Percentiles rank a stretch among this genome's conserved stretches.
These are phyloP conservation scores for Hyposoter didymator DNA, from an alignment of 2,888 invertebrate genomes.

Conservation along the genomic window DNA sequence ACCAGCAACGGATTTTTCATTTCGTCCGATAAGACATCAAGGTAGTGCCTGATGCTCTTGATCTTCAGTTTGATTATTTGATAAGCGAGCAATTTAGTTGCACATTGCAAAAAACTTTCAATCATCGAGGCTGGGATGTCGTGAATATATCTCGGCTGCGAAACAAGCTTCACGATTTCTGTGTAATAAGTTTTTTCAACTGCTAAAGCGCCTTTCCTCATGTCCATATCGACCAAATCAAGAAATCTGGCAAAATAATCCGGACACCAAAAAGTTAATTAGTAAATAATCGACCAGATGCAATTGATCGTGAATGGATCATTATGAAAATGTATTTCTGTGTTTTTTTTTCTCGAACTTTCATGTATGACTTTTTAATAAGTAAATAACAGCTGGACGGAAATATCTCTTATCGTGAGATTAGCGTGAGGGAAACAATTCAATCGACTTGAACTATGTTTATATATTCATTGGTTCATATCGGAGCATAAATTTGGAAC, in stretches of 20 bases:
- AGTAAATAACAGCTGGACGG: background rate
- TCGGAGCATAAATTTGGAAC: too few species aligned
- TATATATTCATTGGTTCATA: too few species aligned
- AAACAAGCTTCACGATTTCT: conserved; percentile 74
- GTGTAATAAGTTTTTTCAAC: conserved; percentile 75
- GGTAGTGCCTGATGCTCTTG: conserved; percentile 75
- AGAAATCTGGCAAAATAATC: conserved; percentile 71
- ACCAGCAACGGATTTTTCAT: conserved; percentile 74
- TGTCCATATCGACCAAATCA: conserved; percentile 72
- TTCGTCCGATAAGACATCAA: conserved; percentile 72
- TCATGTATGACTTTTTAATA: background rate
- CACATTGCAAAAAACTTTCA: conserved; percentile 73
- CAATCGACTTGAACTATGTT: too few species aligned
- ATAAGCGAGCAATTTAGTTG: conserved; percentile 74
- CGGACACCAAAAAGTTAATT: background rate
- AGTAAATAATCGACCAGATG: background rate
- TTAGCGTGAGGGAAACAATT: too few species aligned
- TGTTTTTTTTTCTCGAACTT: background rate
- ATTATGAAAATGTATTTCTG: background rate
- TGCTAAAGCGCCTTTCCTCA: conserved; percentile 70
- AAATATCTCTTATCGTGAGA: too few species aligned
- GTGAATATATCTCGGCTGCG: conserved; percentile 74
- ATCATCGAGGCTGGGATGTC: conserved; percentile 70
- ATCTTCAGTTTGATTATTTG: conserved; percentile 76
- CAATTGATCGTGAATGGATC: background rate